Base-by-base conservation (phyloP, 2,113 vertebrate species). In the Raja brachyura region DNA sequence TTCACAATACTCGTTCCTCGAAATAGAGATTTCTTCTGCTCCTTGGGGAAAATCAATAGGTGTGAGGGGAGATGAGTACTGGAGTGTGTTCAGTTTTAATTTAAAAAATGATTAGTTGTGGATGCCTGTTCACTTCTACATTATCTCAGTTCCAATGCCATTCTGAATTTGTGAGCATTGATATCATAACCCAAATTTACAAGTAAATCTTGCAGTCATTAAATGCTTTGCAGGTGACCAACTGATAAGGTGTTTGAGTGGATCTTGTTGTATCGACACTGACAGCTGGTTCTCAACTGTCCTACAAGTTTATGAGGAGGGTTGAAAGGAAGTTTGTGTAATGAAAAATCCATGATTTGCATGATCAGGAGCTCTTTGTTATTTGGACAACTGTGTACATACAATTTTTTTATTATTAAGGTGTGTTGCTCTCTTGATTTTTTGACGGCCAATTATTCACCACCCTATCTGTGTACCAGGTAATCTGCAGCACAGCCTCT, bases 1-100 rank as follows among this genome's bases (percentile, higher is more conserved):
- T 39, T 48, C 18, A 54, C 6, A 95, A 94, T 94, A 20, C n/a
- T 48, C 39, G 39, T 6, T 14, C 0, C 75, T 93, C 63, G 93
- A 94, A 86, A 10, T 68, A 73, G 39, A 54, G 20, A 25, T 92
- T 73, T 39, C 39, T 92, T 33, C 66, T 73, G 63, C 28, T 70
- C 3, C 9, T 3, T 92, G 90, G 66, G 66, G 11, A 6, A 92
- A 31, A 54, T 92, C 66, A 63, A 31, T 66, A 8, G 16, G 1
- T 33, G 7, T 5, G 18, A 28, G 33, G 83, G 28, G 9, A 73
- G 7, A 48, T 73, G 66, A 59, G 31, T 8, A 90, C 63, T 90
- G 18, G 48, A 56, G 56, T 20, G 25, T 66, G 14, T 63, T 66
- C 2, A 10, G 14, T 68, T 90, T 90, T n/a, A 28, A 5, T 39